Base-by-base conservation (phyloP, 2,888 invertebrate genomes). In the Cyrtodaria siliqua region DNA sequence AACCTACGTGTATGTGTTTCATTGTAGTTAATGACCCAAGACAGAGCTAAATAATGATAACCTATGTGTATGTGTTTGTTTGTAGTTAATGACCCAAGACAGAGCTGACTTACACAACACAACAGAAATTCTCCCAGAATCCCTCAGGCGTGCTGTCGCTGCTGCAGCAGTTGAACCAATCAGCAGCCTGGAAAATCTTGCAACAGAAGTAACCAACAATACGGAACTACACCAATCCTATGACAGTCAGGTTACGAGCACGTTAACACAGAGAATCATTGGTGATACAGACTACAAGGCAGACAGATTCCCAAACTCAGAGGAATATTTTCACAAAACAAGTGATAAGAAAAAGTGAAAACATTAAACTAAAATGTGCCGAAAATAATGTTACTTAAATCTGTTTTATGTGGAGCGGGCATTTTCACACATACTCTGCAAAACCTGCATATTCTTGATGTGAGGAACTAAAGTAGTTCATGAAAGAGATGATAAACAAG, bases 221-320 rank as follows among this genome's bases (percentile, higher is more conserved):
- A 72, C 93, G 2, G 92, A 93, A 47, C 92, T 95, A 23, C 94
- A 94, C 77, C 86, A 92, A 12, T 94, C 95, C 1, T 95, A 94
- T 85, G 93, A 94, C 71, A 94, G 93, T 74, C 93, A 95, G 80
- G 91, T 95, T 26, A 91, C 93, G 29, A 89, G 92, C 14, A 92
- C 93, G 18, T 93, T 95, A 14, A 93, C 93, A 57, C 91, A 94
- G 12, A 93, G 93, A 66, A 89, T 95, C 20, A 90, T 93, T 42
- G 92, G 93, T 52, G 94, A 95, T 86, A 76, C 86, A 16, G 93
- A 93, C 71, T 93, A 88, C 76, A 87, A 81, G 47, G 85, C 92
- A 2, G 90, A 91, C 18, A 86, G 88, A 78, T 93, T 90, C 73
- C 93, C 93, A 0, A 90, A 92, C 59, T 81, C 91, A 16, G 88